phyloP scores from a whole-genome alignment of 2,888 invertebrate genomes.

The Machimus atricapillus region DNA sequence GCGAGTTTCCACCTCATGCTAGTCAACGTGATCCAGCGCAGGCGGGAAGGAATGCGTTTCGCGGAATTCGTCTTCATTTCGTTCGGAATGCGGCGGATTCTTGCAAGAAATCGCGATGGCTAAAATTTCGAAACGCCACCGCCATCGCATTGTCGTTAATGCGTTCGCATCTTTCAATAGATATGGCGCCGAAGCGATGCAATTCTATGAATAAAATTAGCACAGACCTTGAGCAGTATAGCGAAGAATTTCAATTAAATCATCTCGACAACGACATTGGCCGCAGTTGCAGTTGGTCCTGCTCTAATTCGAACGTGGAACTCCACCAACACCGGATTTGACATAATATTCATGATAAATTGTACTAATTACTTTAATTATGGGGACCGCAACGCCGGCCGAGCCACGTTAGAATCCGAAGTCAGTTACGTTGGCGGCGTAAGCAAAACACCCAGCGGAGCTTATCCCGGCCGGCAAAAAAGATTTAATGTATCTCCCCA shows the following conservation, averaged over 20 bases:
- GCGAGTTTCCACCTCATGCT: not conserved
- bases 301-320: not conserved
- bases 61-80: not conserved
- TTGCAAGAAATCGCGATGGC: not conserved
- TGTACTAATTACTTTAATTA: constrained; percentile 32
- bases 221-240: not conserved
- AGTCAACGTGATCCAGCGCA: not conserved
- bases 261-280: not conserved
- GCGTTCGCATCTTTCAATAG: not conserved
- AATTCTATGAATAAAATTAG: not conserved
- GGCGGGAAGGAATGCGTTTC: not conserved
- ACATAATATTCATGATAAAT: constrained; percentile 5
- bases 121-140: not conserved
- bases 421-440: constrained; percentile 1
- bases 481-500: constrained; percentile 29
- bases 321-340: not conserved
- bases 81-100: not conserved
- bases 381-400: not conserved
- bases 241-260: not conserved
- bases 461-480: constrained; percentile 25
- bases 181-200: not conserved
- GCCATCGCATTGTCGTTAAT: not conserved
- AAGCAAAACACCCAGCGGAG: constrained; percentile 30
- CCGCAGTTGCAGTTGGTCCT: not conserved
- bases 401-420: not conserved